A percentile compares a stretch with the other conserved stretches of the same genome.
Conservation (phyloP, 2,113 vertebrate genomes). For the Laterallus jamaicensis region DNA sequence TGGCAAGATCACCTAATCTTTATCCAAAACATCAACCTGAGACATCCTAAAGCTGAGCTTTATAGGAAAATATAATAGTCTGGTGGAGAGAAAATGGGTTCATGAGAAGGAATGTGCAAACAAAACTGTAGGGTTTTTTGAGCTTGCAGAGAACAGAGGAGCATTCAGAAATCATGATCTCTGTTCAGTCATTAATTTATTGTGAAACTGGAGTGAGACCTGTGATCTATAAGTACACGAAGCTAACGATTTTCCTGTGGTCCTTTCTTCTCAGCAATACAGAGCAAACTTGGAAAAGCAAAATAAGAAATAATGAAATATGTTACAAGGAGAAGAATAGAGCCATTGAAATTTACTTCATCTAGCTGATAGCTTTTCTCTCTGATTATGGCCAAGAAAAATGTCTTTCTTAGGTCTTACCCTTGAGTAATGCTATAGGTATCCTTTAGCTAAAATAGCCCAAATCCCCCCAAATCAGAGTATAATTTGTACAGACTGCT, state of each 20-base stretch:
- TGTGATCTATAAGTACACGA: background rate
- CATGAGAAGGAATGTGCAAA: background rate
- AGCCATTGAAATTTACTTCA: background rate
- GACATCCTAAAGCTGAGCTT: background rate
- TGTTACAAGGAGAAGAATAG: background rate
- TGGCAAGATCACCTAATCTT: background rate
- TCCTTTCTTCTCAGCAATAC: background rate
- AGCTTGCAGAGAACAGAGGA: background rate
- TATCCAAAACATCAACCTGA: background rate
- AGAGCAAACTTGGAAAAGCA: background rate
- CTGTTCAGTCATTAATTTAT: slow-evolving; percentile 8
- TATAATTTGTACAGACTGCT: background rate
- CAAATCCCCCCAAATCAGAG: background rate
- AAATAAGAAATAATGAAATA: background rate
- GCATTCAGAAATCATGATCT: background rate
- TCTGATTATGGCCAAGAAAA: background rate
- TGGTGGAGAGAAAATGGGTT: background rate
- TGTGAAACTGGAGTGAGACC: background rate
- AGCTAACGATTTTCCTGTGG: background rate
- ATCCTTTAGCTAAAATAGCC: background rate
- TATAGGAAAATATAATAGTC: background rate
- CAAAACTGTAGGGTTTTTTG: background rate
- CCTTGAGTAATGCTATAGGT: background rate
- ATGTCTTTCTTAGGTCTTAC: background rate
- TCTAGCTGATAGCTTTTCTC: background rate